phyloP scores from a whole-genome alignment of 2,888 invertebrate genomes.

The Shargacucullia verbasci region DNA sequence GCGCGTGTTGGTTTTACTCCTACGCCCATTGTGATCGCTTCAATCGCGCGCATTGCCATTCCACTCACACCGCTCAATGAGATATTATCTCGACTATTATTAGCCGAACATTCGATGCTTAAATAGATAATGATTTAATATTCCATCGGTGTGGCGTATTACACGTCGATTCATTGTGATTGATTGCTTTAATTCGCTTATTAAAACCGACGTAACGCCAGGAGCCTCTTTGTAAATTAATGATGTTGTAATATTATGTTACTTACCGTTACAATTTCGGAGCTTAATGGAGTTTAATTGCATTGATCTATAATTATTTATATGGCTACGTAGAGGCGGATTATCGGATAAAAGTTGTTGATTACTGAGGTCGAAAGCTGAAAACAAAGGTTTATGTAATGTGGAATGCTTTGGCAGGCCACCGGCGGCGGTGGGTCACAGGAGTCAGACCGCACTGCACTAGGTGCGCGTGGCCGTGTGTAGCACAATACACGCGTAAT shows the following conservation, averaged over 20 bases:
- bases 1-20: slow-evolving; percentile 84
- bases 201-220: slow-evolving; percentile 67
- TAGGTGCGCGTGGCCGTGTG: slow-evolving; percentile 69
- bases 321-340: slow-evolving; percentile 10
- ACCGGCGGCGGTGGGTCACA: slow-evolving; percentile 77
- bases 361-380: slow-evolving; percentile 27
- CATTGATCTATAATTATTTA: slow-evolving; percentile 24
- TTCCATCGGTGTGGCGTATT: slow-evolving; percentile 59
- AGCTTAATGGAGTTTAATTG: slow-evolving; percentile 15
- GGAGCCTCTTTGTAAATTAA: slow-evolving; percentile 58
- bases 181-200: slow-evolving; percentile 73
- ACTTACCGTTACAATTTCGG: slow-evolving; percentile 8
- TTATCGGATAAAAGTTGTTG: slow-evolving; percentile 48
- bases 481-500: slow-evolving; percentile 87
- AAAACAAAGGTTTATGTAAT: slow-evolving; percentile 66
- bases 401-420: slow-evolving; percentile 69
- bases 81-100: slow-evolving; percentile 82
- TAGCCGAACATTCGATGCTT: slow-evolving; percentile 74
- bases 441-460: slow-evolving; percentile 69
- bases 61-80: slow-evolving; percentile 74
- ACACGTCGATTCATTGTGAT: slow-evolving; percentile 75
- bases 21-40: slow-evolving; percentile 83
- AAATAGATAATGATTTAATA: slow-evolving; percentile 79
- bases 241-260: slow-evolving; percentile 15
- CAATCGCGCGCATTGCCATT: slow-evolving; percentile 77